Conservation (phyloP, 2,888 invertebrate species). For the Hesperia comma region DNA sequence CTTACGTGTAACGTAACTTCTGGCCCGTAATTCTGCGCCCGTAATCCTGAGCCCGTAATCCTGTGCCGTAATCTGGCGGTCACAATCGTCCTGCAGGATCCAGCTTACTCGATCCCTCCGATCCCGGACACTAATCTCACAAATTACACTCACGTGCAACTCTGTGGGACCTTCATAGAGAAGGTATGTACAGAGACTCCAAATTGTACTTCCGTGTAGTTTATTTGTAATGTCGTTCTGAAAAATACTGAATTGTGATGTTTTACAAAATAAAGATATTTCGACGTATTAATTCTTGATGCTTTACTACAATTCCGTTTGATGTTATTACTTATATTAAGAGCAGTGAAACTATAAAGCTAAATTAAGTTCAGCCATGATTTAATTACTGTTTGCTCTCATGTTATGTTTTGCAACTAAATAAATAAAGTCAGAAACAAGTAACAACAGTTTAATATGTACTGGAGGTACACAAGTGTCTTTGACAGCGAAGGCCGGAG, state of each 20-base stretch:
- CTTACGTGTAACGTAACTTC: conserved; percentile 13
- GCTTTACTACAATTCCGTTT: no score
- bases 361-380: no score
- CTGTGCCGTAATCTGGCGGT: conserved; percentile 39
- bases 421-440: no score
- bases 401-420: no score
- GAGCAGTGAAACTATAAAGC: no score
- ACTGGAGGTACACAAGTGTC: background rate
- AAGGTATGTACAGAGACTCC: background rate
- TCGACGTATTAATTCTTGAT: no score
- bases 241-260: no score
- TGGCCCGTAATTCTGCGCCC: conserved; percentile 10
- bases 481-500: conserved; percentile 17
- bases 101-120: conserved; percentile 35
- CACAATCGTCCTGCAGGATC: conserved; percentile 35
- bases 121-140: conserved; percentile 41
- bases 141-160: conserved; percentile 42
- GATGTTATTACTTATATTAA: no score
- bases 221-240: no score
- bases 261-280: no score
- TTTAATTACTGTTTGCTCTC: no score
- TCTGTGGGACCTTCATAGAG: conserved; percentile 37
- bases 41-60: conserved; percentile 33
- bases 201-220: background rate
- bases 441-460: background rate